Evolutionary conservation across 2,888 invertebrate species (phyloP).

Genomic region (Teinopalpus imperialis): DNA sequence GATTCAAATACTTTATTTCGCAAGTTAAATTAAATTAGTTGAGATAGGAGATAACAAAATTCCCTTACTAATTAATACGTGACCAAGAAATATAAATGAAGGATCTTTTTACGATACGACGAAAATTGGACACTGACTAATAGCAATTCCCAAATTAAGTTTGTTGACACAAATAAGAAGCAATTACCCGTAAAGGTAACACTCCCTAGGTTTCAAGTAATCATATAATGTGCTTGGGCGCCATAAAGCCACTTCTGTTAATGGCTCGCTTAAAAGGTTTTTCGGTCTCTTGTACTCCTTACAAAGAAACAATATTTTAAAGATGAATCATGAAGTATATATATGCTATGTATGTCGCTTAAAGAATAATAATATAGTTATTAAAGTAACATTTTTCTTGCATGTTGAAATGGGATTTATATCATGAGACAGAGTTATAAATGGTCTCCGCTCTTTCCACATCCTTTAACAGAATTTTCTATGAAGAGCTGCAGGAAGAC

Average conservation of each 20-base stretch:
- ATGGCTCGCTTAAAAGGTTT: conserved; percentile 15
- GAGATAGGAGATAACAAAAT: neutral
- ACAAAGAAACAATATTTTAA: too few relatives aligned
- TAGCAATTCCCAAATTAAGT: conserved; percentile 23
- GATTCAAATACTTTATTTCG: too few relatives aligned
- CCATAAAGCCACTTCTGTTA: conserved; percentile 25
- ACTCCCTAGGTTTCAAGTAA: conserved; percentile 19
- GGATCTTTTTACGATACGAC: conserved; percentile 1
- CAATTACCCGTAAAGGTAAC: conserved; percentile 23
- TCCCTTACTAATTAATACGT: neutral
- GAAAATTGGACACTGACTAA: conserved; percentile 15
- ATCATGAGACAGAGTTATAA: too few relatives aligned
- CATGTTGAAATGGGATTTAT: too few relatives aligned
- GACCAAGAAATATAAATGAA: neutral
- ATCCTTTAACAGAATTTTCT: too few relatives aligned
- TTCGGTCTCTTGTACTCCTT: neutral
- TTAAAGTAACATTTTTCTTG: too few relatives aligned
- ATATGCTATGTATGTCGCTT: too few relatives aligned
- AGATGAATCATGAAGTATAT: too few relatives aligned
- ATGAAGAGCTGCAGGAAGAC: too few relatives aligned
- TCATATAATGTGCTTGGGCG: conserved; percentile 19
- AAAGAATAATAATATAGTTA: too few relatives aligned
- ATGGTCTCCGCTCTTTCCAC: too few relatives aligned
- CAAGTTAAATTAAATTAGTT: too few relatives aligned
- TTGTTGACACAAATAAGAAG: conserved; percentile 25